Conservation (phyloP, 2,113 vertebrate genomes). For the Tympanuchus pallidicinctus region DNA sequence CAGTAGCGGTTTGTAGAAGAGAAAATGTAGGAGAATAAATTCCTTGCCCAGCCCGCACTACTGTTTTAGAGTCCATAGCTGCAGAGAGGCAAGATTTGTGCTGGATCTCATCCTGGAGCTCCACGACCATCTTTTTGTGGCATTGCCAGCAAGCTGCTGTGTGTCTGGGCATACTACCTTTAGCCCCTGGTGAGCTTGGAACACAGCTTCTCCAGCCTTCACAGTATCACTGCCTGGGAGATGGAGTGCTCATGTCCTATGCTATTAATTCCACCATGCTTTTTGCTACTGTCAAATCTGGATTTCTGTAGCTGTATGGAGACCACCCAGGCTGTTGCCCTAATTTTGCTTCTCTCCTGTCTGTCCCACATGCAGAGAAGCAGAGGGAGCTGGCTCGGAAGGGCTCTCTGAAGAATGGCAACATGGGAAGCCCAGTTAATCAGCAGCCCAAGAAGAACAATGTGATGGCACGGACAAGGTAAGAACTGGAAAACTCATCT, state of each 20-base stretch:
- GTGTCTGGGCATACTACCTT: neutral
- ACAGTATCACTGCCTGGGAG: neutral
- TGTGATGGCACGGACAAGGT: slow-evolving; percentile 98
- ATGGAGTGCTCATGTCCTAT: neutral
- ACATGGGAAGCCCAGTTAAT: slow-evolving; percentile 94
- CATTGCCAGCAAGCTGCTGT: neutral
- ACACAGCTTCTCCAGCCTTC: neutral
- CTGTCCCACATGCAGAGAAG: slow-evolving; percentile 87
- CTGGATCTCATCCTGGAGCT: neutral
- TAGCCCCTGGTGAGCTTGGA: neutral
- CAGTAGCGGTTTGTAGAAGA: neutral
- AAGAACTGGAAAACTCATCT: neutral
- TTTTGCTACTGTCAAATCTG: neutral
- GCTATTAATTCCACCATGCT: neutral
- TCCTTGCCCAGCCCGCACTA: neutral
- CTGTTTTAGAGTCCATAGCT: neutral
- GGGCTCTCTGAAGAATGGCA: slow-evolving; percentile 94
- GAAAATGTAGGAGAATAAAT: neutral
- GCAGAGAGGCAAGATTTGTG: neutral
- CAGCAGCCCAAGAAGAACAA: slow-evolving; percentile 99
- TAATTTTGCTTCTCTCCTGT: slow-evolving; percentile 58
- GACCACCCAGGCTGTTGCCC: neutral
- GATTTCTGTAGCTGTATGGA: neutral
- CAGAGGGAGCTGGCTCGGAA: slow-evolving; percentile 95
- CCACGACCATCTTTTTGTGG: neutral